These are phyloP conservation scores for Chelon auratus DNA, from an alignment of 2,797 vertebrate genomes.

Conservation along the genomic window DNA sequence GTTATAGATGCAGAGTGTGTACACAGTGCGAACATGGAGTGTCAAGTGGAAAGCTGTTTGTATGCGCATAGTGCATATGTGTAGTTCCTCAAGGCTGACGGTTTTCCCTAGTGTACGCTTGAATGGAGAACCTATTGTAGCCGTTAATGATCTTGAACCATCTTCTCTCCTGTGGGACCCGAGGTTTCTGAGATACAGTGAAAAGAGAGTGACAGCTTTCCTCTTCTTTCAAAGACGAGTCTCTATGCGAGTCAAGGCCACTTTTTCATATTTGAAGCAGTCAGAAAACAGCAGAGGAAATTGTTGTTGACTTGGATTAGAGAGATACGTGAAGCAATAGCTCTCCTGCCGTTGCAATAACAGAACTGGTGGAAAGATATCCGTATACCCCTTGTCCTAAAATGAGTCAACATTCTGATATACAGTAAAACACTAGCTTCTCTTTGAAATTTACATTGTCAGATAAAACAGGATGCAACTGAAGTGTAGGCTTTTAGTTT, in stretches of 20 bases:
- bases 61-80: neutral
- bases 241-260: conserved; percentile 7
- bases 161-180: conserved; percentile 1
- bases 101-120: conserved; percentile 17
- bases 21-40: too few relatives aligned
- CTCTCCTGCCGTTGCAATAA: conserved; percentile 12
- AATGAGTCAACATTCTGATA: conserved; percentile 29
- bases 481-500: too few relatives aligned
- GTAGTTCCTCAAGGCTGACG: conserved; percentile 31
- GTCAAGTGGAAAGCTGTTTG: too few relatives aligned
- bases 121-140: conserved; percentile 12
- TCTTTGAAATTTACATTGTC: neutral
- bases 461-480: too few relatives aligned
- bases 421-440: neutral
- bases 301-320: conserved; percentile 38
- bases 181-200: conserved; percentile 18
- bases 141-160: conserved; percentile 40
- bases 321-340: conserved; percentile 11
- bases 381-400: conserved; percentile 1
- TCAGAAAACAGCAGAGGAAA: conserved; percentile 25
- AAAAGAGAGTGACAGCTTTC: conserved; percentile 14
- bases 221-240: conserved; percentile 21
- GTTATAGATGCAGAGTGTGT: too few relatives aligned
- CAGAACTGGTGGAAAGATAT: conserved; percentile 43
- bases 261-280: conserved; percentile 22